Base-by-base conservation (phyloP, 2,888 invertebrate species). In the Villa cingulata region DNA sequence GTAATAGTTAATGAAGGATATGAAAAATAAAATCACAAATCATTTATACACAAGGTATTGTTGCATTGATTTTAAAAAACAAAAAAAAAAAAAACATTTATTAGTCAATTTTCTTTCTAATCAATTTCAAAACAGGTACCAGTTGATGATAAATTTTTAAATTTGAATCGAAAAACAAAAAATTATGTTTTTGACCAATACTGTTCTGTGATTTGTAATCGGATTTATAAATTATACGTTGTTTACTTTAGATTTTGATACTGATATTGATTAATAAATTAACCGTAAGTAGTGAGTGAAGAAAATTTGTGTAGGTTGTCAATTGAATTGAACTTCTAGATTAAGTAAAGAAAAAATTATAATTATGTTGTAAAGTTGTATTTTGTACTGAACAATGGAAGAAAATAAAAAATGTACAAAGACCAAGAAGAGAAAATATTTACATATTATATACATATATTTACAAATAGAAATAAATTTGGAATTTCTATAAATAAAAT, bases 151-250 rank as follows among this genome's bases (percentile, higher is more conserved):
- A 62, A 68, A 2, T 63, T 60, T 3, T 57, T 61, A 9, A 63
- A 66, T 43, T 53, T 59, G 0, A 56, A 62, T 19, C 23, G 23
- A 23, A 6, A 4, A 23, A 56, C 58, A 9, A 60, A 58, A 27
- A 64, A 60, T 34, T 62, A 64, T 37, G 62, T 64, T 50, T 53
- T 68, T 64, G 66, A 50, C 65, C 67, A 1, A 62, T 68, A 19
- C 51, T 68, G 9, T 65, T 66, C 51, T 68, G 68, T 51, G 69
- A 68, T 59, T 69, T 68, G 49, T 65, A 66, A 38, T 65, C 67
- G 1, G 69, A 68, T 39, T 57, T 69, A 49, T 68, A 69, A 55
- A 64, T 68, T 62, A 6, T 23, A 7, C 23, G 23, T 23, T 62
- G 64, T 18, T 54, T 50, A 65, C 63, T 51, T 64, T 65, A 50